Percentiles rank a stretch among this genome's conserved stretches.
Conservation (phyloP, 2,888 invertebrate genomes). For the Syritta pipiens region DNA sequence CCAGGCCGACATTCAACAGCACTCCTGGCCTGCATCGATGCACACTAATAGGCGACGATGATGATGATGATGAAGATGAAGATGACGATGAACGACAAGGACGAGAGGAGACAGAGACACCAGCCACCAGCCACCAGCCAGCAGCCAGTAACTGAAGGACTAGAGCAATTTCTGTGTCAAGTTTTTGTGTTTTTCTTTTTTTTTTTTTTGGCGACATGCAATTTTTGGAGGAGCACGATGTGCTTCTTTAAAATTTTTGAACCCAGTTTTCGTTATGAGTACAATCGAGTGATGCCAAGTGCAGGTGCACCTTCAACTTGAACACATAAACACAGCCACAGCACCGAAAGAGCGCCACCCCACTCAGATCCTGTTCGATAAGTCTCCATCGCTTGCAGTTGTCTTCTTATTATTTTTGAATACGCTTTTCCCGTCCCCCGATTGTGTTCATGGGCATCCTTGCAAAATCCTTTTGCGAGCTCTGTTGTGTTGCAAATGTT, state of each 20-base stretch:
- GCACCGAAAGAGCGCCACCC: neutral
- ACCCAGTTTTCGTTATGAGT: constrained; percentile 29
- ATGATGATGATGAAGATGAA: constrained; percentile 18
- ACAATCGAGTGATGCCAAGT: neutral
- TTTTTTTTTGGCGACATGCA: constrained; percentile 41
- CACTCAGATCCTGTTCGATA: constrained; percentile 33
- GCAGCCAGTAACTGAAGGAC: constrained; percentile 33
- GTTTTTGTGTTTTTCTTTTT: neutral
- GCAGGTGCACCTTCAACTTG: constrained; percentile 50
- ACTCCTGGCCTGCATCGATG: constrained; percentile 54
- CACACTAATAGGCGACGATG: constrained; percentile 40
- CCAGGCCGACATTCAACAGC: constrained; percentile 2
- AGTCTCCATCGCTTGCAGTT: constrained; percentile 55
- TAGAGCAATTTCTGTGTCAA: constrained; percentile 56
- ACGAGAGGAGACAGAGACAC: neutral
- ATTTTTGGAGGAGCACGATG: constrained; percentile 28
- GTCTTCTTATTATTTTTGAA: constrained; percentile 3
- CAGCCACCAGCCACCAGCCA: no score
- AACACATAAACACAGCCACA: no score
- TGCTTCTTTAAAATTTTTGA: constrained; percentile 24
- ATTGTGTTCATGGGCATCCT: constrained; percentile 30
- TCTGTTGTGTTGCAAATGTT: constrained; percentile 12
- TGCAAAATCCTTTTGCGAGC: constrained; percentile 37
- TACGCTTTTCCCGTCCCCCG: neutral
- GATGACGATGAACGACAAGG: constrained; percentile 15